Evolutionary conservation across 2,888 invertebrate genomes (phyloP).

Genomic region (Stomorhina lunata): DNA sequence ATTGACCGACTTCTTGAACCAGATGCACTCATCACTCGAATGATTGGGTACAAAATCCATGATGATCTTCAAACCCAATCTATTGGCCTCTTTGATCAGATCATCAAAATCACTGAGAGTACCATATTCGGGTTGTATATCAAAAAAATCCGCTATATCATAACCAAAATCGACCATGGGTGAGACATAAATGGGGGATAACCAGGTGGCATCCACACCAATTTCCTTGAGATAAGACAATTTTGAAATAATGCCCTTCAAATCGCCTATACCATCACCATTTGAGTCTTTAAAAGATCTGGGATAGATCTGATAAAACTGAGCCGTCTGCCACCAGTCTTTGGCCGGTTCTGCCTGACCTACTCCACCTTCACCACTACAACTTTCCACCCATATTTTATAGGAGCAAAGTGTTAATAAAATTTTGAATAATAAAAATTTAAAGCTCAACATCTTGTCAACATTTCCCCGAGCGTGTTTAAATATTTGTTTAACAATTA

Average conservation of each 20-base stretch:
- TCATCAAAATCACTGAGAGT: constrained; percentile 86
- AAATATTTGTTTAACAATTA: no score
- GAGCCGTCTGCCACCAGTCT: constrained; percentile 92
- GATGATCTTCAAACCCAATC: constrained; percentile 82
- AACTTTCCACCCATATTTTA: constrained; percentile 14
- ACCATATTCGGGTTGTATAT: constrained; percentile 87
- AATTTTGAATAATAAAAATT: neutral
- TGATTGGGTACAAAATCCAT: constrained; percentile 86
- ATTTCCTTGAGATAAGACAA: constrained; percentile 85
- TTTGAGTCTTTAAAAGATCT: constrained; percentile 91
- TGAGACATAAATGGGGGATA: constrained; percentile 91
- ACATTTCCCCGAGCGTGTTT: no score
- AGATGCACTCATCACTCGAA: constrained; percentile 88
- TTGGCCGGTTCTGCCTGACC: constrained; percentile 65
- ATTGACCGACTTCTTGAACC: constrained; percentile 89
- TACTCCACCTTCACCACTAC: constrained; percentile 46
- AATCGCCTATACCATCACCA: constrained; percentile 92
- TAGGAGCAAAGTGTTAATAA: neutral
- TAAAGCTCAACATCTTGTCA: constrained; percentile 6
- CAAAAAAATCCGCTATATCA: constrained; percentile 89
- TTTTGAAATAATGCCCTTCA: constrained; percentile 85
- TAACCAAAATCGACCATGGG: constrained; percentile 94
- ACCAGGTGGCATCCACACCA: constrained; percentile 88
- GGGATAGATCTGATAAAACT: constrained; percentile 93
- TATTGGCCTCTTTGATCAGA: constrained; percentile 82